Conservation (phyloP, 2,797 vertebrate genomes). For the Manis javanica region DNA sequence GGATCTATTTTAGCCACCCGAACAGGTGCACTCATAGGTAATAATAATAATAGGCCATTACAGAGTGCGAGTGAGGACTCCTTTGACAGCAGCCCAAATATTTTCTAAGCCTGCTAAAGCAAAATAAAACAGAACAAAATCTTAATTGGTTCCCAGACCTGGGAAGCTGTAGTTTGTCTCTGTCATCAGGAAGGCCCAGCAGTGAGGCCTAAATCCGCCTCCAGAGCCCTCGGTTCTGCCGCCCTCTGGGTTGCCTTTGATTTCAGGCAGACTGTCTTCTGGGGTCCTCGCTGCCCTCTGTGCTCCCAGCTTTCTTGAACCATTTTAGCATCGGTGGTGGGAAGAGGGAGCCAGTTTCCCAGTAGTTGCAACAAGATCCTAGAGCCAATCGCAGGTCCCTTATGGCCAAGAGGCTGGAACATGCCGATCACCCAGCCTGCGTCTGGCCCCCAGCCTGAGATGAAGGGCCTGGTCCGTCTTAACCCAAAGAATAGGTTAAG, state of each 20-base stretch:
- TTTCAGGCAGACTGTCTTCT: background rate
- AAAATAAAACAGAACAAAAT: background rate
- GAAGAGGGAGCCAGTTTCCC: background rate
- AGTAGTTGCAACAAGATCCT: background rate
- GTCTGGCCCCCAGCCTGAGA: background rate
- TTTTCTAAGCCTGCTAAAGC: background rate
- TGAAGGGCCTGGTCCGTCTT: fast-evolving
- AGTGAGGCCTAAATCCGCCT: background rate
- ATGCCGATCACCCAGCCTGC: too few relatives aligned
- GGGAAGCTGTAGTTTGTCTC: fast-evolving
- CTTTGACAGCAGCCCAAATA: too few relatives aligned
- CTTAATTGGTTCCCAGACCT: background rate
- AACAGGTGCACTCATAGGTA: fast-evolving
- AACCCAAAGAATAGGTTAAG: background rate
- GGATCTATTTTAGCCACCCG: fast-evolving
- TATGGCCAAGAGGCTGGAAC: background rate
- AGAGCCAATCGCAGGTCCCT: background rate
- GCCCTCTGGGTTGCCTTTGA: background rate
- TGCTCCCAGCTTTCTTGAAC: background rate
- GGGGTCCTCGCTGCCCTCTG: background rate
- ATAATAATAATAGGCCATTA: fast-evolving
- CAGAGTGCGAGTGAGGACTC: background rate
- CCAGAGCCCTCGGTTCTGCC: fast-evolving
- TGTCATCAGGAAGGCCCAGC: fast-evolving
- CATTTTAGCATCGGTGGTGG: too few relatives aligned